Evolutionary conservation across 2,113 vertebrate genomes (phyloP).

Genomic region (Nesoenas mayeri): DNA sequence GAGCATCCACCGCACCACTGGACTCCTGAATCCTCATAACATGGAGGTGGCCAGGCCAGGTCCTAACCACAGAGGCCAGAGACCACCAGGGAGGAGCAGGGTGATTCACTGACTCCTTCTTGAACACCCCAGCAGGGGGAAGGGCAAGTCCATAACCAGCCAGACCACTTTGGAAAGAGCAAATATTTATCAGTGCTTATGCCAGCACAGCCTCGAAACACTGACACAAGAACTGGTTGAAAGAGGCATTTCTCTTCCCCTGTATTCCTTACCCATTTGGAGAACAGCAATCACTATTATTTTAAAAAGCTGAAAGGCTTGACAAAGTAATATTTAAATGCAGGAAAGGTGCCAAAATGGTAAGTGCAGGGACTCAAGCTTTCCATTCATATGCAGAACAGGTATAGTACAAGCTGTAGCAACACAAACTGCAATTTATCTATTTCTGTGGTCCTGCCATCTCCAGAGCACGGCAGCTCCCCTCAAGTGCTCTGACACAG

Average conservation of each 20-base stretch:
- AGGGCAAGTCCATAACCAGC: not conserved
- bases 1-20: not conserved
- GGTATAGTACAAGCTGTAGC: not conserved
- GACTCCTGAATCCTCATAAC: not conserved
- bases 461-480: not conserved
- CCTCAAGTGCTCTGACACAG: not conserved
- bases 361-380: not conserved
- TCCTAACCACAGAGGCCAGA: not conserved
- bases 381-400: constrained; percentile 36
- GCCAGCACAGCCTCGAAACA: not conserved
- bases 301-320: not conserved
- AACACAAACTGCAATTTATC: not conserved
- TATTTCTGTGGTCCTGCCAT: not conserved
- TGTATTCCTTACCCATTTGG: not conserved
- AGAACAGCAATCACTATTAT: not conserved
- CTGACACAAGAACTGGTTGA: not conserved
- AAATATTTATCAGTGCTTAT: not conserved
- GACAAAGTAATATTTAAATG: constrained; percentile 6
- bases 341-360: not conserved
- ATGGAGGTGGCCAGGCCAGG: accelerated
- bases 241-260: not conserved
- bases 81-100: not conserved
- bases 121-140: not conserved
- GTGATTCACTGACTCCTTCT: not conserved
- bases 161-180: not conserved